Percentiles rank a stretch among this genome's conserved stretches.
phyloP scores from a whole-genome alignment of 1,140 invertebrate genomes.

The Choristoneura fumiferana region DNA sequence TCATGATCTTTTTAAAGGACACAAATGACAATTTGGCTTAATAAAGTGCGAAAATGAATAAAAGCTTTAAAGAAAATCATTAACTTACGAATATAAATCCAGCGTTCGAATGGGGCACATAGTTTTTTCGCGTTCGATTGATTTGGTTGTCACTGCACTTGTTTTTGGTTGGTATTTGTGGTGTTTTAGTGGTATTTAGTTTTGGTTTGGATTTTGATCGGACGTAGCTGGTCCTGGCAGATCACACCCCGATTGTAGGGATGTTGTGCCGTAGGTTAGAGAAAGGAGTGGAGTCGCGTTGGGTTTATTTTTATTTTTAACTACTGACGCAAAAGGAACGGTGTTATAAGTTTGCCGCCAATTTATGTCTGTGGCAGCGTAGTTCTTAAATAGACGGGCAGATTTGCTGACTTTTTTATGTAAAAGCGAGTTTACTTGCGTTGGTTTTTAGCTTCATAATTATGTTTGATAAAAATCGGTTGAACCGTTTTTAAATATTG shows the following conservation, averaged over 20 bases:
- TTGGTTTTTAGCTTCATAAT: too few relatives aligned
- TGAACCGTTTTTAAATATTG: too few relatives aligned
- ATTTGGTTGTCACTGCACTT: conserved; percentile 22
- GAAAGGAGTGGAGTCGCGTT: conserved; percentile 34
- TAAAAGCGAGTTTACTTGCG: too few relatives aligned
- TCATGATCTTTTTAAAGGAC: not conserved
- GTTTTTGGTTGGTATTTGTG: not conserved
- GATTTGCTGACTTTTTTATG: too few relatives aligned
- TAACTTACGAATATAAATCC: conserved; percentile 2
- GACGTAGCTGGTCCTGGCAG: conserved; percentile 46
- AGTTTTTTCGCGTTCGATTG: conserved; percentile 21
- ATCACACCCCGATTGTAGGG: conserved; percentile 62
- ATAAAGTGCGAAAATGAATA: not conserved
- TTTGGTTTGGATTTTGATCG: conserved; percentile 48
- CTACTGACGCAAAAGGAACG: conserved; percentile 12
- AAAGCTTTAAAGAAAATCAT: not conserved
- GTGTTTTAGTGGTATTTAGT: conserved; percentile 30
- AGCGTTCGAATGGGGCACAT: conserved; percentile 3
- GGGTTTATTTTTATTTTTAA: not conserved
- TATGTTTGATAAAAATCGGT: too few relatives aligned
- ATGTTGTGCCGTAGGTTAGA: conserved; percentile 50
- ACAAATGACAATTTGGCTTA: not conserved
- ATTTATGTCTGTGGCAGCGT: too few relatives aligned
- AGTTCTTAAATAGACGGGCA: too few relatives aligned
- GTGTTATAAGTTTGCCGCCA: too few relatives aligned